Conservation (phyloP, 1,140 invertebrate genomes). For the Saccostrea cuccullata region DNA sequence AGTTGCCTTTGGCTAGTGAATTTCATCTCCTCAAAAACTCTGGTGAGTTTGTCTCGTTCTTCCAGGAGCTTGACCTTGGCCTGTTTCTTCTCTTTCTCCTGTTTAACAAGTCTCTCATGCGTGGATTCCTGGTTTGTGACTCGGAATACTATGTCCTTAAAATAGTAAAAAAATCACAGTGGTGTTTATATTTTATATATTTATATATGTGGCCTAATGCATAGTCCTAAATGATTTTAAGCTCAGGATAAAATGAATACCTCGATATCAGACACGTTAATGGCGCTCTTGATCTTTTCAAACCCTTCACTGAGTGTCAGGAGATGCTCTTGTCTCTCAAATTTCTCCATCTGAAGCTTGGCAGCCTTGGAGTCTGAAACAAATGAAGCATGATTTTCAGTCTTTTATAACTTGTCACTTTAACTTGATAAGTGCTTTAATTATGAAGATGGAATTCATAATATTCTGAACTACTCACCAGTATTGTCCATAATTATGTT, state of each 20-base stretch:
- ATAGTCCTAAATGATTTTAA: too few relatives aligned
- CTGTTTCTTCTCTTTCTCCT: conserved; percentile 55
- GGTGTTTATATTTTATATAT: background rate
- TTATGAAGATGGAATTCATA: too few relatives aligned
- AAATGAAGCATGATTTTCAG: background rate
- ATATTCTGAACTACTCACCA: background rate
- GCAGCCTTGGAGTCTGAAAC: conserved; percentile 51
- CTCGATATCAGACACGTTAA: conserved; percentile 64
- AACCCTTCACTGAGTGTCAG: conserved; percentile 62
- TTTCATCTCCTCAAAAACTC: conserved; percentile 61
- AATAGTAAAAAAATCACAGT: background rate
- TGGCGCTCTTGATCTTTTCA: conserved; percentile 63
- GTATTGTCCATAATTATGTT: conserved; percentile 42
- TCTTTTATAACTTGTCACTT: background rate
- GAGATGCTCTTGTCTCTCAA: conserved; percentile 60
- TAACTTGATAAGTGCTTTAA: too few relatives aligned
- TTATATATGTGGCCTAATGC: too few relatives aligned
- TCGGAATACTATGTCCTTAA: conserved; percentile 61
- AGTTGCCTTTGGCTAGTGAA: conserved; percentile 63
- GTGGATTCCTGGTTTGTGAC: conserved; percentile 61
- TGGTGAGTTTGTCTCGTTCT: conserved; percentile 54
- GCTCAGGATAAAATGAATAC: conserved; percentile 17
- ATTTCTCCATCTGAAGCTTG: conserved; percentile 47
- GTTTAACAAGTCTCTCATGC: conserved; percentile 42
- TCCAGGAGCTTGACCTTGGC: conserved; percentile 50